These are phyloP conservation scores for Falco naumanni DNA, from an alignment of 2,797 vertebrate genomes.

Conservation along the genomic window DNA sequence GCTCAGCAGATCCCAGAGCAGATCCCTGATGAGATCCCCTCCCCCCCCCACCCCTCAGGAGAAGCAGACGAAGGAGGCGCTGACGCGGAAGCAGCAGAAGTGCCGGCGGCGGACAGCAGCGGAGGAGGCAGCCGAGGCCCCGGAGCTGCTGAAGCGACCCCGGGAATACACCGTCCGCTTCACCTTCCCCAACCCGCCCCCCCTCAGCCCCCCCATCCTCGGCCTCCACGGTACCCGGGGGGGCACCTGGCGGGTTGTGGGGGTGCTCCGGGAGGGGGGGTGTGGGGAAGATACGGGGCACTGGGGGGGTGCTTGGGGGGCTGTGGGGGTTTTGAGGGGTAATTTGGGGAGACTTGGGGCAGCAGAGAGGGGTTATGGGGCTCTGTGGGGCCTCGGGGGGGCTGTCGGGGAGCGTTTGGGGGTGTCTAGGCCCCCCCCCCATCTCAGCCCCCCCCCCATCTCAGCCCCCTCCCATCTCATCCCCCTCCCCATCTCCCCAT, in stretches of 20 bases:
- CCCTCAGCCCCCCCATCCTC: slow-evolving; percentile 90
- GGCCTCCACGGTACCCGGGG: slow-evolving; percentile 86
- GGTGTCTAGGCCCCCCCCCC: too few relatives aligned
- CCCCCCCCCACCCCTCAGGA: slow-evolving; percentile 65
- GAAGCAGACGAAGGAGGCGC: slow-evolving; percentile 89
- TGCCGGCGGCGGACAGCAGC: slow-evolving; percentile 85
- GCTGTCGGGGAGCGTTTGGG: too few relatives aligned
- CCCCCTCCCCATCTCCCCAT: too few relatives aligned
- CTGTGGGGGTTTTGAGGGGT: too few relatives aligned
- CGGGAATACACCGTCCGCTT: slow-evolving; percentile 93
- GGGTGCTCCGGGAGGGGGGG: too few relatives aligned
- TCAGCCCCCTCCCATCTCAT: too few relatives aligned
- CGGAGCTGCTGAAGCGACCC: slow-evolving; percentile 88
- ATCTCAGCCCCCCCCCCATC: too few relatives aligned
- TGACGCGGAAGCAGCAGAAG: slow-evolving; percentile 92
- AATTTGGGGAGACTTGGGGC: too few relatives aligned
- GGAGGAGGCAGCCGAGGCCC: slow-evolving; percentile 84
- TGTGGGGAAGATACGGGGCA: too few relatives aligned
- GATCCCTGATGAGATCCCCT: not conserved
- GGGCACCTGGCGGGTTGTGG: not conserved
- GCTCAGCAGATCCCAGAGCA: too few relatives aligned
- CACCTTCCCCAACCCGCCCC: slow-evolving; percentile 91
- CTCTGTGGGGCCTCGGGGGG: too few relatives aligned
- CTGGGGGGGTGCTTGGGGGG: not conserved
- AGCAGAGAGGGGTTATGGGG: too few relatives aligned